These are phyloP conservation scores for Papilio helenus DNA, from an alignment of 1,140 invertebrate genomes.

Conservation along the genomic window DNA sequence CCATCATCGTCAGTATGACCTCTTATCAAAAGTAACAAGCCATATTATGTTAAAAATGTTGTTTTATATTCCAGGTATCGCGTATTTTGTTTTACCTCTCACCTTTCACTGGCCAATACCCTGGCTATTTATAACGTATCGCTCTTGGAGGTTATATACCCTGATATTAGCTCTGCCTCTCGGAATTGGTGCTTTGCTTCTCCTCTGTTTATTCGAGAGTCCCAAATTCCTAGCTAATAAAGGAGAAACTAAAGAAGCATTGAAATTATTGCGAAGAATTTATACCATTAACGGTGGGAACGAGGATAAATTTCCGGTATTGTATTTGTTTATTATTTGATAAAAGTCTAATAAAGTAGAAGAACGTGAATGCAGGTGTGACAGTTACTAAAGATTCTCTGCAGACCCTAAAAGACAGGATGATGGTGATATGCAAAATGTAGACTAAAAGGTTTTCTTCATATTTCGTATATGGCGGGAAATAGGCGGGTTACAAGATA, in stretches of 20 bases:
- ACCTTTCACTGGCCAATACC: slow-evolving; percentile 63
- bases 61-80: slow-evolving; percentile 47
- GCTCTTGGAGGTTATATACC: slow-evolving; percentile 86
- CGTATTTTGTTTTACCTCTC: slow-evolving; percentile 55
- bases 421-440: too few species aligned
- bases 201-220: slow-evolving; percentile 85
- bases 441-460: too few species aligned
- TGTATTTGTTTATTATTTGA: not conserved
- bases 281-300: slow-evolving; percentile 81
- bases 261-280: slow-evolving; percentile 81
- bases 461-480: too few species aligned
- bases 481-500: too few species aligned
- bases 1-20: not conserved
- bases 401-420: too few species aligned
- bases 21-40: too few species aligned
- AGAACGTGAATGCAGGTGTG: too few species aligned
- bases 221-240: slow-evolving; percentile 85
- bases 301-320: slow-evolving; percentile 51
- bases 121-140: slow-evolving; percentile 64
- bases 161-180: slow-evolving; percentile 84
- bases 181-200: slow-evolving; percentile 81
- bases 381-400: too few species aligned
- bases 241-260: slow-evolving; percentile 79
- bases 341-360: not conserved
- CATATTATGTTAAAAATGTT: not conserved